Conservation (phyloP, 2,888 invertebrate species). For the Rosalia funebris region DNA sequence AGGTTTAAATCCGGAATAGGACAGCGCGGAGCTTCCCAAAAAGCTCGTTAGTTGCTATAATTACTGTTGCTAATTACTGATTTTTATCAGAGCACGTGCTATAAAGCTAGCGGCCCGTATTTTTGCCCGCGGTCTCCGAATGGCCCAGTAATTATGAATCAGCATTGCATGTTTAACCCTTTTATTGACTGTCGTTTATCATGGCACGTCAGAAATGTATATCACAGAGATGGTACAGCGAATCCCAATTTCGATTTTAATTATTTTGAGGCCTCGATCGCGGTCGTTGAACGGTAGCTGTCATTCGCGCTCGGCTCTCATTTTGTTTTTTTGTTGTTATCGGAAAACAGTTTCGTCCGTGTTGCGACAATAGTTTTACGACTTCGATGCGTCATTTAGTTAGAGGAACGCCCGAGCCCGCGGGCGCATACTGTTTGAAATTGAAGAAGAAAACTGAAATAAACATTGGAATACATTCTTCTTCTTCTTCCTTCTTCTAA, state of each 20-base stretch:
- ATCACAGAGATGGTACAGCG: conserved; percentile 38
- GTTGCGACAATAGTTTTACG: background rate
- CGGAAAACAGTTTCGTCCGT: background rate
- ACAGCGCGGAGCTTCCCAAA: conserved; percentile 49
- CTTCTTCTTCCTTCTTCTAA: too few relatives aligned
- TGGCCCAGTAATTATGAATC: conserved; percentile 60
- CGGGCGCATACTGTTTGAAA: too few relatives aligned
- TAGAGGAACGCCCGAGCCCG: too few relatives aligned
- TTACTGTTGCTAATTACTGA: conserved; percentile 66
- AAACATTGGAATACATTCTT: too few relatives aligned
- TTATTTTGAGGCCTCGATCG: conserved; percentile 35
- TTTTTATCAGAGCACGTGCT: conserved; percentile 64
- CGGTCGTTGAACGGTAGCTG: too few relatives aligned
- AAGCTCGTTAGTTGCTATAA: conserved; percentile 65
- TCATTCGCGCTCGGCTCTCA: background rate
- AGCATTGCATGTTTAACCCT: conserved; percentile 62
- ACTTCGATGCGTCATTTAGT: too few relatives aligned
- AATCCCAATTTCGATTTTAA: conserved; percentile 48
- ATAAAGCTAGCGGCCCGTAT: conserved; percentile 57
- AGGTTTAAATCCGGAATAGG: conserved; percentile 23
- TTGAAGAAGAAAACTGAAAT: too few relatives aligned
- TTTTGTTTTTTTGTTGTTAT: background rate
- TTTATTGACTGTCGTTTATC: conserved; percentile 62
- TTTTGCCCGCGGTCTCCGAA: conserved; percentile 55
- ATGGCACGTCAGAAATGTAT: conserved; percentile 53